Conservation (phyloP, 2,113 vertebrate species). For the Paramormyrops kingsleyae region DNA sequence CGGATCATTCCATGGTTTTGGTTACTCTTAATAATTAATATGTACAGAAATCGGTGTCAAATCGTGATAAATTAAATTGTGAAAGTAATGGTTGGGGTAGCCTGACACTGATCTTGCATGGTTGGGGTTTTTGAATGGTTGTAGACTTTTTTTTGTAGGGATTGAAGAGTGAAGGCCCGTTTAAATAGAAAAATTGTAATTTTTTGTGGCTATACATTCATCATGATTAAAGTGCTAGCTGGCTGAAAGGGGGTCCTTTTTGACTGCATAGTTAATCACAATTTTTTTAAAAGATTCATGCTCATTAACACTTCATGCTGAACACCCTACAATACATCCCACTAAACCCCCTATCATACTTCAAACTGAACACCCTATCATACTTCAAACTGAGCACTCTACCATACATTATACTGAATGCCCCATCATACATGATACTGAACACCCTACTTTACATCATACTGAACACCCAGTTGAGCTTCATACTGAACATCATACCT, state of each 20-base stretch:
- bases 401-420: neutral
- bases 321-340: neutral
- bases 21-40: neutral
- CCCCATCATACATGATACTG: neutral
- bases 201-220: neutral
- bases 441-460: no score
- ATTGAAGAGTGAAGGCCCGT: neutral
- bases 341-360: neutral
- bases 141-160: neutral
- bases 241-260: neutral
- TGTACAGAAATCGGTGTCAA: neutral
- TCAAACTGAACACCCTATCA: neutral
- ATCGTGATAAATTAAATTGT: neutral
- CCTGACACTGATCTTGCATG: no score
- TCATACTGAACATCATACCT: no score
- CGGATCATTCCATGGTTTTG: neutral
- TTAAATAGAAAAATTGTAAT: neutral
- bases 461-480: no score
- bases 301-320: neutral
- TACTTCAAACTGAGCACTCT: neutral
- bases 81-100: neutral
- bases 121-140: neutral
- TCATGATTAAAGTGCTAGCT: neutral
- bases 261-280: neutral
- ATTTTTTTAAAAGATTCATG: neutral